Percentiles rank a stretch among this genome's conserved stretches.
These are phyloP conservation scores for Drosophila algonquin DNA, from an alignment of 2,888 invertebrate genomes.

Conservation along the genomic window DNA sequence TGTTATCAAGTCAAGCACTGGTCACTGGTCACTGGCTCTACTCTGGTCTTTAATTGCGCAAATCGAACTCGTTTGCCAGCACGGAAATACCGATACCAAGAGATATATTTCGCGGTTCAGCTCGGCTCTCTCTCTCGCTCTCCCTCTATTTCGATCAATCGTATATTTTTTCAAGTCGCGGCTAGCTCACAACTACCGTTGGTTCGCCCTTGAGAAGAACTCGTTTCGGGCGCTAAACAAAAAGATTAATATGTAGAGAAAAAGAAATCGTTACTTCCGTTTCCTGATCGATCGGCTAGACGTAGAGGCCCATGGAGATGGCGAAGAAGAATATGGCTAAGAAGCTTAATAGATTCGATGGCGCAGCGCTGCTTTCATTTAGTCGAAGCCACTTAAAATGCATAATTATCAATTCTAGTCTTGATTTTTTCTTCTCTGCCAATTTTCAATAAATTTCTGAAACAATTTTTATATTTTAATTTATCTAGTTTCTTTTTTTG, in stretches of 20 bases:
- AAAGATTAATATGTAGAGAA: conserved; percentile 62
- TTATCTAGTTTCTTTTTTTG: not conserved
- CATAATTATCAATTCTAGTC: conserved; percentile 56
- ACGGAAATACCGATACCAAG: conserved; percentile 58
- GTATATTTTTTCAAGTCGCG: conserved; percentile 26
- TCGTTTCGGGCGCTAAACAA: conserved; percentile 54
- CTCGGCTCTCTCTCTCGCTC: conserved; percentile 19
- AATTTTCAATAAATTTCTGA: conserved; percentile 35
- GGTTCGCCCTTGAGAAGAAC: conserved; percentile 68
- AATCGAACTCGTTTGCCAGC: conserved; percentile 64
- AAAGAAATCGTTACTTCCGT: conserved; percentile 64
- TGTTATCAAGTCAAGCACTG: conserved; percentile 16
- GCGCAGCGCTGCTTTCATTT: conserved; percentile 37
- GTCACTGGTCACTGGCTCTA: too few species aligned
- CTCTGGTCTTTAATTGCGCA: conserved; percentile 51
- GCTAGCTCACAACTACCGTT: conserved; percentile 63
- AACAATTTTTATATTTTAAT: conserved; percentile 4
- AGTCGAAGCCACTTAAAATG: conserved; percentile 40
- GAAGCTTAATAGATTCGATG: conserved; percentile 37
- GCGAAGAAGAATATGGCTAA: conserved; percentile 52
- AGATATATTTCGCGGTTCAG: conserved; percentile 16
- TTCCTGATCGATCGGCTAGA: conserved; percentile 59
- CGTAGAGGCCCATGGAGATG: too few species aligned
- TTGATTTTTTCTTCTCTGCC: conserved; percentile 27
- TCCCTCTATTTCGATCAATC: conserved; percentile 36